Evolutionary conservation across 2,113 vertebrate genomes (phyloP).

Genomic region (Climacteris rufus): DNA sequence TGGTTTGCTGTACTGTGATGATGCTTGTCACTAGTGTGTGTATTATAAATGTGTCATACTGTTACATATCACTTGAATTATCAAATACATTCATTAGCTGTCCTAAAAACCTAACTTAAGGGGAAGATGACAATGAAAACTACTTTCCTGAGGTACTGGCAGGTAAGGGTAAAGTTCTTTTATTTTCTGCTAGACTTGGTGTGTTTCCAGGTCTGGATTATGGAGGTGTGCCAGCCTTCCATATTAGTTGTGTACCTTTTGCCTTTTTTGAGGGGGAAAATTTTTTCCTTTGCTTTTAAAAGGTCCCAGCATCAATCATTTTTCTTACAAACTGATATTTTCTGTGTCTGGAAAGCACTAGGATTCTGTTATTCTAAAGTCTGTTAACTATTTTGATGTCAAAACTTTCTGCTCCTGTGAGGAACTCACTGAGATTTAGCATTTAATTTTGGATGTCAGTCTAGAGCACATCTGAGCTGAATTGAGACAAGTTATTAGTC

Average conservation of each 20-base stretch:
- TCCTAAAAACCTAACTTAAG: not conserved
- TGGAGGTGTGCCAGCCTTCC: not conserved
- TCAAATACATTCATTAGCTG: not conserved
- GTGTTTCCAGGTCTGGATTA: not conserved
- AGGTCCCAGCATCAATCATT: not conserved
- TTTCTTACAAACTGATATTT: not conserved
- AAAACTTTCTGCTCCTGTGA: not conserved
- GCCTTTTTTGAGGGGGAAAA: accelerated
- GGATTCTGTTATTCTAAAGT: not conserved
- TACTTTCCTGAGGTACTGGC: not conserved
- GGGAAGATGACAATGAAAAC: not conserved
- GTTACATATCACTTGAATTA: not conserved
- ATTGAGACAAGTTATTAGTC: not conserved
- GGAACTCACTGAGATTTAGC: not conserved
- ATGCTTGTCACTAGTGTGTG: not conserved
- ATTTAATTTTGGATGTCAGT: not conserved
- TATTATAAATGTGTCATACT: not conserved
- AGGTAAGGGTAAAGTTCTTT: not conserved
- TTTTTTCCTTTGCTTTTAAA: not conserved
- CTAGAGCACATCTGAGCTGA: not conserved
- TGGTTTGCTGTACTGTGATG: not conserved
- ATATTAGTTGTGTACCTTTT: not conserved
- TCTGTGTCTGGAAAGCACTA: not conserved
- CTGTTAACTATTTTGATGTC: not conserved
- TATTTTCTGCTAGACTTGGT: not conserved